phyloP scores from a whole-genome alignment of 64 coral and sea anemone species.

The Stylophora pistillata region DNA sequence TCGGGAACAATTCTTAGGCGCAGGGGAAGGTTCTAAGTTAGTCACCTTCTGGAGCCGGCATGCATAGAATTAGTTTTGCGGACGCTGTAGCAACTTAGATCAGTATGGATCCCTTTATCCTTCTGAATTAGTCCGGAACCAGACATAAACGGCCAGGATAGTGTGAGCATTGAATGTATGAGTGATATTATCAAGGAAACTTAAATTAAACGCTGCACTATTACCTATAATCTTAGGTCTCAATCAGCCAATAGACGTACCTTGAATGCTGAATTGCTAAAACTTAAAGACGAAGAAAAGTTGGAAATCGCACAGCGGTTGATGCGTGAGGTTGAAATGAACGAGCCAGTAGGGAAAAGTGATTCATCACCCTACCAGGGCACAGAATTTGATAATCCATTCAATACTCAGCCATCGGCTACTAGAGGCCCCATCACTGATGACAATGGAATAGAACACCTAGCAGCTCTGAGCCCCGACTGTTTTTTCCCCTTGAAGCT shows the following conservation, averaged over 20 bases:
- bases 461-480: conserved; percentile 31
- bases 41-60: no score
- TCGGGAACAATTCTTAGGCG: no score
- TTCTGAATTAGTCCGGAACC: no score
- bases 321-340: conserved; percentile 36
- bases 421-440: conserved; percentile 13
- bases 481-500: conserved; percentile 6
- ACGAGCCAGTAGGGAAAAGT: conserved; percentile 2
- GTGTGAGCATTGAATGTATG: no score
- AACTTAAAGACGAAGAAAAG: conserved; percentile 32
- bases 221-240: not conserved
- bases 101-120: no score
- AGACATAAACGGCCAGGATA: no score
- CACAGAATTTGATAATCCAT: conserved; percentile 51
- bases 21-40: no score
- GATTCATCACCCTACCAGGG: conserved; percentile 12
- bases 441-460: conserved; percentile 17
- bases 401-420: conserved; percentile 31
- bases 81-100: no score
- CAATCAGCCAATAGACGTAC: conserved; percentile 19
- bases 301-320: conserved; percentile 27
- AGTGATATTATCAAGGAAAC: no score
- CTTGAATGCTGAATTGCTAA: conserved; percentile 34
- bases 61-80: no score
- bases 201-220: no score